These are phyloP conservation scores for Danaus plexippus DNA, from an alignment of 1,140 invertebrate species.

Conservation along the genomic window DNA sequence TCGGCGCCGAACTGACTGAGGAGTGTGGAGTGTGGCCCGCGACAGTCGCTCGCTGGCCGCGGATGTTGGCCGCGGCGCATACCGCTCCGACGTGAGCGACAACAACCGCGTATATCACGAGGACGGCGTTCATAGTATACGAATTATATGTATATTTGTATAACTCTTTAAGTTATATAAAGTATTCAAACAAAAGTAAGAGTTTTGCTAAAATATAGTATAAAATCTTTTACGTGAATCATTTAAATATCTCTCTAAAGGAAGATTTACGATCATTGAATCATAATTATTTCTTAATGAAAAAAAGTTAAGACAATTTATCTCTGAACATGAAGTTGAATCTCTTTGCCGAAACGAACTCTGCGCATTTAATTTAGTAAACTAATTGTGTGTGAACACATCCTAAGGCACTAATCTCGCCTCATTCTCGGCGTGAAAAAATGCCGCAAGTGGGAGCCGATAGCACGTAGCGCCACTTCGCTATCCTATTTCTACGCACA, in stretches of 20 bases:
- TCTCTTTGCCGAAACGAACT: neutral
- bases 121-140: slow-evolving; percentile 11
- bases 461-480: slow-evolving; percentile 67
- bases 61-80: slow-evolving; percentile 74
- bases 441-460: slow-evolving; percentile 71
- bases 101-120: slow-evolving; percentile 56
- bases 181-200: neutral
- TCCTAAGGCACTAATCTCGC: slow-evolving; percentile 65
- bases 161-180: neutral
- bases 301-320: no score
- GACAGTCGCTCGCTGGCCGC: slow-evolving; percentile 24
- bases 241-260: no score
- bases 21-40: slow-evolving; percentile 36
- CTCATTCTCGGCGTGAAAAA: slow-evolving; percentile 72
- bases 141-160: slow-evolving; percentile 1
- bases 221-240: no score
- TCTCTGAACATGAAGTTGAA: no score
- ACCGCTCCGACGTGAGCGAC: slow-evolving; percentile 62
- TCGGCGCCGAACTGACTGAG: slow-evolving; percentile 68
- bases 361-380: slow-evolving; percentile 2
- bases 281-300: no score
- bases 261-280: no score
- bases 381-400: slow-evolving; percentile 30
- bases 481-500: slow-evolving; percentile 38
- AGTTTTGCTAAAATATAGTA: no score